Conservation (phyloP, 2,888 invertebrate species). For the Neoascia interrupta region DNA sequence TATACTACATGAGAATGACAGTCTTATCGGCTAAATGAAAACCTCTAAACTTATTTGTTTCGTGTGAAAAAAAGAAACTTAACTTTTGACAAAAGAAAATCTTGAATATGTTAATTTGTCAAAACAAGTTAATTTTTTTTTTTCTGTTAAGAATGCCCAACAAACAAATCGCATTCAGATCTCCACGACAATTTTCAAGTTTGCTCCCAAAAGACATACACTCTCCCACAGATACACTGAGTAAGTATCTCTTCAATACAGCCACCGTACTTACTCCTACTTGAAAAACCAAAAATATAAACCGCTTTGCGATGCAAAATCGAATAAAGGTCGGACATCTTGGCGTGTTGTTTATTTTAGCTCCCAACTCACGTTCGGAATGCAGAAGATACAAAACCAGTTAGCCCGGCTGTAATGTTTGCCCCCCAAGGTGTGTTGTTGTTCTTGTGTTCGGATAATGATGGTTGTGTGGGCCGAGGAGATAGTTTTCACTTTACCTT, state of each 20-base stretch:
- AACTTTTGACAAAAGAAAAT: no score
- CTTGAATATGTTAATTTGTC: constrained; percentile 13
- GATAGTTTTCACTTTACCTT: constrained; percentile 29
- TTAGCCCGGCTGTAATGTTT: constrained; percentile 8
- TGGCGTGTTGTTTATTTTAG: constrained; percentile 8
- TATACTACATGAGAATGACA: no score
- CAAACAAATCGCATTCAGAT: background rate
- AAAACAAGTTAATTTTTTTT: constrained; percentile 1
- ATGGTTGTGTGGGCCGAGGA: constrained; percentile 7
- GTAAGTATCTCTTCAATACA: background rate
- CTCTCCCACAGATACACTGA: background rate
- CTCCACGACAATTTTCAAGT: constrained; percentile 1
- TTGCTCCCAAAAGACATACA: no score
- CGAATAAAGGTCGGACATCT: constrained; percentile 43
- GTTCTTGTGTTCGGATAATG: constrained; percentile 5
- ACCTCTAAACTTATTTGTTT: no score
- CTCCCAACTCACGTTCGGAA: constrained; percentile 34
- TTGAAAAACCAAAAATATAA: no score
- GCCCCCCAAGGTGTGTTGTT: background rate
- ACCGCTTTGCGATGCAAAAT: constrained; percentile 39
- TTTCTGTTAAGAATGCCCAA: constrained; percentile 9
- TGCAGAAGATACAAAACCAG: constrained; percentile 57
- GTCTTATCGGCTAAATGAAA: no score
- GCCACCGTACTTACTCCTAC: background rate
- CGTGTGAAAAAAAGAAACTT: no score